phyloP scores from a whole-genome alignment of 2,888 invertebrate genomes.

The Lasioglossum calceatum region DNA sequence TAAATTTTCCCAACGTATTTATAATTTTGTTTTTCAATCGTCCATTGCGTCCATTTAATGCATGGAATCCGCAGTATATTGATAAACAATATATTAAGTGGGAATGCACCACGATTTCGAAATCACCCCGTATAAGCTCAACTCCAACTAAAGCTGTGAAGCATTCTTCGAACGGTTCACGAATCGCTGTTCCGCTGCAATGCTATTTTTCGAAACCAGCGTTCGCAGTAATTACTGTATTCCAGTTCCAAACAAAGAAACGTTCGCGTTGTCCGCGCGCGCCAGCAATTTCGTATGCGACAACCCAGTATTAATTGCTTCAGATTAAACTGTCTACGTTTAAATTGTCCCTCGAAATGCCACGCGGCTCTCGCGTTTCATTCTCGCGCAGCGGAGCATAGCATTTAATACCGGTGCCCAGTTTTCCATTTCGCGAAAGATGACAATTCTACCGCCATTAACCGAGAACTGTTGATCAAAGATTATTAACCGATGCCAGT shows the following conservation, averaged over 20 bases:
- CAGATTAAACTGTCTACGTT: conserved; percentile 10
- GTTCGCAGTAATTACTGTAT: conserved; percentile 7
- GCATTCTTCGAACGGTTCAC: not conserved
- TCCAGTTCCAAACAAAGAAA: conserved; percentile 10
- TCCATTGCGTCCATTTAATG: too few relatives aligned
- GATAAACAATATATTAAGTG: not conserved
- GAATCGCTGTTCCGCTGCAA: not conserved
- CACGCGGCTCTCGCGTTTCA: not conserved
- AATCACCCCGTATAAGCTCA: not conserved
- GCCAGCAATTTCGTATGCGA: conserved; percentile 1
- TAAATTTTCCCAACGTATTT: too few relatives aligned
- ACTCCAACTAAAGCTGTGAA: not conserved
- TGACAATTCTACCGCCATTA: not conserved
- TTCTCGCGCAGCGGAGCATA: not conserved
- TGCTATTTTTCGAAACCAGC: not conserved
- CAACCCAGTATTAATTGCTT: conserved; percentile 1
- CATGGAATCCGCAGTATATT: too few relatives aligned
- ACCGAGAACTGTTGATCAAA: conserved; percentile 15
- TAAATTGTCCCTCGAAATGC: not conserved
- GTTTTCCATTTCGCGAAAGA: not conserved
- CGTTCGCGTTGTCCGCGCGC: conserved; percentile 14
- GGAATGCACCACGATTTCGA: not conserved
- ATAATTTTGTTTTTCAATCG: too few relatives aligned
- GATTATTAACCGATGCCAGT: not conserved
- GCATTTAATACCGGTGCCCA: not conserved